Base-by-base conservation (phyloP, 2,888 invertebrate species). In the Diarsia brunnea region DNA sequence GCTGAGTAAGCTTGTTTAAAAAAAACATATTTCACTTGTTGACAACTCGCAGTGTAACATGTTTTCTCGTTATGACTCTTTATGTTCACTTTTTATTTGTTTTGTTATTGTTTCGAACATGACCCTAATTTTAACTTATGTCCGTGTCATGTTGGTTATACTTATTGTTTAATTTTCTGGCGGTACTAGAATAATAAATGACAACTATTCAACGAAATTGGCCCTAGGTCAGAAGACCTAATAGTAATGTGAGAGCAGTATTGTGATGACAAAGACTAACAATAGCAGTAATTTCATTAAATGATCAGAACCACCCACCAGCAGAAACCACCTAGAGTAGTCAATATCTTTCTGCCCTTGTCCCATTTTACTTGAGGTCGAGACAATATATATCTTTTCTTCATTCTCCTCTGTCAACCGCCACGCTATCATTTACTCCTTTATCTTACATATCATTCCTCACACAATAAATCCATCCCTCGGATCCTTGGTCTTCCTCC, bases 1-100 rank as follows among this genome's bases (percentile, higher is more conserved):
- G 27, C 67, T 79, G 72, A 81, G 63, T 49, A 75, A 71, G 51
- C 53, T 81, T 71, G 66, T 69, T 81, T 78, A 14, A 24, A 76
- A 70, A 61, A 64, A 66, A 45, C 79, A 69, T 69, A 79, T 47
- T 69, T 77, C 74, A 71, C 65, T 43, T 67, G 27, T 72, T 66
- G 61, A 75, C 73, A 79, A 63, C 43, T 63, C 27, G 66, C 27
- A 61, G 60, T 69, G 24, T 55, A 24, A 67, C 66, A 67, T 53
- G 68, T 64, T 70, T 79, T 60, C 60, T 73, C 78, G 67, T 72
- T 68, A 78, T 53, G 38, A 60, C 65, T 65, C 12, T 78, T 68
- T 47, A 43, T 55, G 69, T 43, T 31, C 12, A 8, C 70, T 66
- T 78, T 64, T 75, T 66, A 72, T 69, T 72, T 68, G 31, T 66